A percentile compares a stretch with the other conserved stretches of the same genome.
Evolutionary conservation across 1,140 invertebrate genomes (phyloP).

Genomic region (Ceratosolen solmsi): DNA sequence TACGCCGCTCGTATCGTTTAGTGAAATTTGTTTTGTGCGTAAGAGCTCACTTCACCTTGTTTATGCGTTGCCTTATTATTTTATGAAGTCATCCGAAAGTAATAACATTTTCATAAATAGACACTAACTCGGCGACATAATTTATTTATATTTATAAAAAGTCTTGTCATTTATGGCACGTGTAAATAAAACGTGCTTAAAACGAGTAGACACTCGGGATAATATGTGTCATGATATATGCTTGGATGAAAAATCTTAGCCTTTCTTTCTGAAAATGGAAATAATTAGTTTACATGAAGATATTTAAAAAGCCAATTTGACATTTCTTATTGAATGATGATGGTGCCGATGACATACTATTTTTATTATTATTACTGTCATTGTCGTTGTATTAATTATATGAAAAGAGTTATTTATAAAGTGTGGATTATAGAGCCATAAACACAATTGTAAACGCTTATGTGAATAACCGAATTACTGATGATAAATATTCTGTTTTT

Average conservation of each 20-base stretch:
- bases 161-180: background rate
- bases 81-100: background rate
- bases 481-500: background rate
- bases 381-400: background rate
- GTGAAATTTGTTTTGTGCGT: background rate
- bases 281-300: background rate
- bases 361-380: background rate
- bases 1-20: background rate
- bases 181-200: background rate
- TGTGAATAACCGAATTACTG: background rate
- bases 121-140: background rate
- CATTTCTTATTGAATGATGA: too few relatives aligned
- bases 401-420: background rate
- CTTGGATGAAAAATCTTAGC: background rate
- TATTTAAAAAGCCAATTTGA: background rate
- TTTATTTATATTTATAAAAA: background rate
- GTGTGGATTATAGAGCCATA: background rate
- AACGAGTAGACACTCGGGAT: background rate
- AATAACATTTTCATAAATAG: conserved; percentile 3
- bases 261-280: background rate
- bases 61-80: background rate
- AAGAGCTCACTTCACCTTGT: background rate
- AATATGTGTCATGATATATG: background rate
- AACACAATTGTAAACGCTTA: background rate
- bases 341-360: background rate